These are phyloP conservation scores for Thalpophila matura DNA, from an alignment of 2,888 invertebrate species.

Conservation along the genomic window DNA sequence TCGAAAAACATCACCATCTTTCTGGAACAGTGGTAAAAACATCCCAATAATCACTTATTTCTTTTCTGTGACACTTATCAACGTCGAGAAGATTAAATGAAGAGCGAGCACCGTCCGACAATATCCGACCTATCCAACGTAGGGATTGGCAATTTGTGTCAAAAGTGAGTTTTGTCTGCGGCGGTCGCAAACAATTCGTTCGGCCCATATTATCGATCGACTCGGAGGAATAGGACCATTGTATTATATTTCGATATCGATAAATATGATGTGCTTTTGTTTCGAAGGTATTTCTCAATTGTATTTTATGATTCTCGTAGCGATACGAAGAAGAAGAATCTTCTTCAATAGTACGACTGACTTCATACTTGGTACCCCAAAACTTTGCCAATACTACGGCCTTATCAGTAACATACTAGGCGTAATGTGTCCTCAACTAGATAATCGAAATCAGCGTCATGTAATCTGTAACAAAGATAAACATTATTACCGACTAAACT, in stretches of 20 bases:
- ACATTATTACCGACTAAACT: neutral
- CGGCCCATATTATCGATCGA: neutral
- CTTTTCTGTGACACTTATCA: neutral
- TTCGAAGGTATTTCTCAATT: neutral
- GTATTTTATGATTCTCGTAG: neutral
- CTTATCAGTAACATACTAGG: too few relatives aligned
- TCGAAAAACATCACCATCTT: too few relatives aligned
- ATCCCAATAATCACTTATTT: neutral
- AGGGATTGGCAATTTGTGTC: constrained; percentile 45
- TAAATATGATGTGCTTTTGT: neutral
- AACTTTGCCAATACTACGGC: too few relatives aligned
- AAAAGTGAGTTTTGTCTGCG: constrained; percentile 8
- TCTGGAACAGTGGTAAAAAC: too few relatives aligned
- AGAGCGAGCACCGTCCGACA: neutral
- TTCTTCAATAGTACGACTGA: too few relatives aligned
- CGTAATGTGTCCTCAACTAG: too few relatives aligned
- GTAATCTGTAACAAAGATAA: neutral
- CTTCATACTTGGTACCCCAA: neutral
- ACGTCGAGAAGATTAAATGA: neutral
- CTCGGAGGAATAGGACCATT: neutral
- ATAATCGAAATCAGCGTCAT: too few relatives aligned
- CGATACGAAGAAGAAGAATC: too few relatives aligned
- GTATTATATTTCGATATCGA: constrained; percentile 15
- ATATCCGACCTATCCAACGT: neutral
- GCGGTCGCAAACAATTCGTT: constrained; percentile 9